Conservation (phyloP, 92 coral and sea anemone genomes). For the Umimayanthus kanabou region DNA sequence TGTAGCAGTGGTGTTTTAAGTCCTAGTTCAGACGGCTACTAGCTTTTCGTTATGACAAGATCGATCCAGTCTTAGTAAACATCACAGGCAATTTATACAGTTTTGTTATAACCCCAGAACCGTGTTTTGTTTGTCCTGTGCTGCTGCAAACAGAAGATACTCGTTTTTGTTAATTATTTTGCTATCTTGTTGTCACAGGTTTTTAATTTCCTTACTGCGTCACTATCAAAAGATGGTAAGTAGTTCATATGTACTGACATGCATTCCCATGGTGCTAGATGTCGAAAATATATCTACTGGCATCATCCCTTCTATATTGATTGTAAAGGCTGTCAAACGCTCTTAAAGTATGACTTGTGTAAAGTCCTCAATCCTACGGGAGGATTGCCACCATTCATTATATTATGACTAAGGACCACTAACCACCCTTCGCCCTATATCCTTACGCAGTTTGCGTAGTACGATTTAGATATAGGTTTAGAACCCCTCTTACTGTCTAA, state of each 20-base stretch:
- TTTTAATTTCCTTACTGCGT: constrained; percentile 32
- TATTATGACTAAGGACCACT: no score
- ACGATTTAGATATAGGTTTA: no score
- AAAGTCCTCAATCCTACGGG: no score
- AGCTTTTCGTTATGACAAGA: no score
- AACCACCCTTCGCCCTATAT: no score
- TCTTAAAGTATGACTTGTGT: neutral
- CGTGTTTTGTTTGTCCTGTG: neutral
- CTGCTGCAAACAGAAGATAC: neutral
- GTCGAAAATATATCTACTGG: neutral
- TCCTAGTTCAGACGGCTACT: no score
- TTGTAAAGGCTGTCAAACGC: neutral
- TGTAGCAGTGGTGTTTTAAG: no score
- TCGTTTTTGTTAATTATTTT: neutral
- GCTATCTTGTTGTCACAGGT: constrained; percentile 1
- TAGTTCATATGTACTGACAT: neutral
- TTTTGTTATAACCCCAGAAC: neutral
- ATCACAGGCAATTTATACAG: neutral
- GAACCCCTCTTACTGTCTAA: neutral
- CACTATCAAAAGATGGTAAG: constrained; percentile 39
- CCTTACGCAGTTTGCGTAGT: no score
- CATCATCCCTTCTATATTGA: neutral
- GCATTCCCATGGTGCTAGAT: neutral
- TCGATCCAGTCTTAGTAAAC: neutral
- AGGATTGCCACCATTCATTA: no score